Evolutionary conservation across 2,797 vertebrate genomes (phyloP).

Genomic region (Xiphorhynchus erythropygius): DNA sequence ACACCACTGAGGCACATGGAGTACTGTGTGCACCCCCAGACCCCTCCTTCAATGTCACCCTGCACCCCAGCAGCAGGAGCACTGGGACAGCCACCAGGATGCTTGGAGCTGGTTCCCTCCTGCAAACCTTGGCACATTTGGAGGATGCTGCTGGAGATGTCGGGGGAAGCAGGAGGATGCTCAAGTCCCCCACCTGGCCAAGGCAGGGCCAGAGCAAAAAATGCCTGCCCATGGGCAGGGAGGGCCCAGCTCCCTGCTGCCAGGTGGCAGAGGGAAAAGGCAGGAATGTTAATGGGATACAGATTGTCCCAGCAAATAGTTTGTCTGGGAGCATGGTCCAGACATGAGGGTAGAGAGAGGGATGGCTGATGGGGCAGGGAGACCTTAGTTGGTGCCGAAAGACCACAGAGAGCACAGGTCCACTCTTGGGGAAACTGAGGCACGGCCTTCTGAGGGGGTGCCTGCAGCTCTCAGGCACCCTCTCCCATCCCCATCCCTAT

Average conservation of each 20-base stretch:
- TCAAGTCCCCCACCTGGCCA: rapidly evolving
- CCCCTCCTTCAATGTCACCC: not conserved
- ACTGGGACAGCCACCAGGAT: rapidly evolving
- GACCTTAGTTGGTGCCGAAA: not conserved
- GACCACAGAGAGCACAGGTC: not conserved
- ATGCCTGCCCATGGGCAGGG: not conserved
- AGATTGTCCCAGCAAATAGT: not conserved
- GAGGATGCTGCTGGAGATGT: rapidly evolving
- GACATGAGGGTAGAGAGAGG: not conserved
- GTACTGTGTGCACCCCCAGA: not conserved
- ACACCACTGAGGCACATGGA: not conserved
- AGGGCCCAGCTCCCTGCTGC: not conserved
- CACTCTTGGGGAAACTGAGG: not conserved
- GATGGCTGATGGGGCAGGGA: not conserved
- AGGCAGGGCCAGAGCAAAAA: not conserved
- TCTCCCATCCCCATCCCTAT: not conserved
- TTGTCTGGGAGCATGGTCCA: not conserved
- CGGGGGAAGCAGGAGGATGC: not conserved
- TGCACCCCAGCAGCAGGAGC: not conserved
- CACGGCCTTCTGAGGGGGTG: not conserved
- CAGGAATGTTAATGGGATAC: not conserved
- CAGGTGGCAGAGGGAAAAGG: not conserved
- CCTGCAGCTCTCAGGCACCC: not conserved
- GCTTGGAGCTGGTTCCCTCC: not conserved
- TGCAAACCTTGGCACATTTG: not conserved